phyloP scores from a whole-genome alignment of 2,113 vertebrate species.

The Excalfactoria chinensis region DNA sequence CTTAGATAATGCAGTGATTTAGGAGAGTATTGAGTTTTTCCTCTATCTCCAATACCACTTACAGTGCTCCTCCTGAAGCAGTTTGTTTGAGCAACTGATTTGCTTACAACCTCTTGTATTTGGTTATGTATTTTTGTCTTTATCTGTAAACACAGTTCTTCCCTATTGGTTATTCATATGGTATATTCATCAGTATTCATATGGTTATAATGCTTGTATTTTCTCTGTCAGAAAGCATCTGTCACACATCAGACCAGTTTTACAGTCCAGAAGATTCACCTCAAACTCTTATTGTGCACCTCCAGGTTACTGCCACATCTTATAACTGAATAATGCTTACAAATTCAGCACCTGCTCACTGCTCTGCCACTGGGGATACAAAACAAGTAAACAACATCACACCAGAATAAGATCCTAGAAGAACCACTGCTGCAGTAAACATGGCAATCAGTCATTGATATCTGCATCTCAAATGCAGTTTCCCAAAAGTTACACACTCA shows the following conservation, averaged over 20 bases:
- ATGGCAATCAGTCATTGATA: neutral
- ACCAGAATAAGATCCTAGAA: neutral
- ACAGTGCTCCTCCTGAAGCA: neutral
- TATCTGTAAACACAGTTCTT: neutral
- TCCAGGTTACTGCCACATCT: neutral
- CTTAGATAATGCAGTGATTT: neutral
- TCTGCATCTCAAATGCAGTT: neutral
- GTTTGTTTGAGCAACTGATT: neutral
- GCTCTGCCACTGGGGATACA: neutral
- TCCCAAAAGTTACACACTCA: neutral
- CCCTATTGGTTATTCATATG: neutral
- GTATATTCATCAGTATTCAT: no score
- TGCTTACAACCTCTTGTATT: neutral
- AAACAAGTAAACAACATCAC: neutral
- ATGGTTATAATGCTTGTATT: neutral
- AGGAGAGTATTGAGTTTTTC: neutral
- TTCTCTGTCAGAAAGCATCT: rapidly evolving
- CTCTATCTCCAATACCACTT: neutral
- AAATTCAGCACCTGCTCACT: neutral
- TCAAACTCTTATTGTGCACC: neutral
- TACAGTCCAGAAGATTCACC: neutral
- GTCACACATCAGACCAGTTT: neutral
- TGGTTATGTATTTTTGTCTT: neutral
- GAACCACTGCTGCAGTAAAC: neutral
- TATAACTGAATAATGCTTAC: neutral